Evolutionary conservation across 2,113 vertebrate species (phyloP).

Genomic region (Prionailurus bengalensis): DNA sequence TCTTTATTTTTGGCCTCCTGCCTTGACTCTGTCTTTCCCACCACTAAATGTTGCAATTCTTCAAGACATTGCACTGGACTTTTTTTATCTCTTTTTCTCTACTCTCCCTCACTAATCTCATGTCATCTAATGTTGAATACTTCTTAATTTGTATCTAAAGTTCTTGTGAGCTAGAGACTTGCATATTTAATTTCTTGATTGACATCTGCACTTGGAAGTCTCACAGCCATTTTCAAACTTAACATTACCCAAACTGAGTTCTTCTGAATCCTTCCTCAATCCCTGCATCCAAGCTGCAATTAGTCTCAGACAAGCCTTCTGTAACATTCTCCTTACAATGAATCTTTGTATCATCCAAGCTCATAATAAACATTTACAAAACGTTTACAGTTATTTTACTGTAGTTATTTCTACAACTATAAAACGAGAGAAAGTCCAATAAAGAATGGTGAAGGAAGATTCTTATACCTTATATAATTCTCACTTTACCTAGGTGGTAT

Average conservation of each 20-base stretch:
- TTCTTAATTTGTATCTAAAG: not conserved
- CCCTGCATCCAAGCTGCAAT: not conserved
- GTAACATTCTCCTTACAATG: not conserved
- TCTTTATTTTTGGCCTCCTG: not conserved
- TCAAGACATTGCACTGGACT: not conserved
- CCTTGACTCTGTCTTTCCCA: not conserved
- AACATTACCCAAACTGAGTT: not conserved
- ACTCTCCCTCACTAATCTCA: not conserved
- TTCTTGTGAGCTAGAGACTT: not conserved
- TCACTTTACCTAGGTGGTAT: not conserved
- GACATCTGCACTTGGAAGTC: not conserved
- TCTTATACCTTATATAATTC: not conserved
- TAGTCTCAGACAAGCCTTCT: not conserved
- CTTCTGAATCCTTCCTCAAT: not conserved
- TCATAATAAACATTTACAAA: not conserved
- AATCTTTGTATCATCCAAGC: not conserved
- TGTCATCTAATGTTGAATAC: not conserved
- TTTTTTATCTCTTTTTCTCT: not conserved
- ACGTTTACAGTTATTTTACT: not conserved
- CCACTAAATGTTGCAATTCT: not conserved
- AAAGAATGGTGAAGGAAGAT: not conserved
- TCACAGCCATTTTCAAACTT: not conserved
- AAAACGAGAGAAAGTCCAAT: not conserved
- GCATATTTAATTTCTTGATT: not conserved
- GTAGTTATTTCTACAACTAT: not conserved